phyloP scores from a whole-genome alignment of 2,888 invertebrate genomes.

The Harpalus rubripes region DNA sequence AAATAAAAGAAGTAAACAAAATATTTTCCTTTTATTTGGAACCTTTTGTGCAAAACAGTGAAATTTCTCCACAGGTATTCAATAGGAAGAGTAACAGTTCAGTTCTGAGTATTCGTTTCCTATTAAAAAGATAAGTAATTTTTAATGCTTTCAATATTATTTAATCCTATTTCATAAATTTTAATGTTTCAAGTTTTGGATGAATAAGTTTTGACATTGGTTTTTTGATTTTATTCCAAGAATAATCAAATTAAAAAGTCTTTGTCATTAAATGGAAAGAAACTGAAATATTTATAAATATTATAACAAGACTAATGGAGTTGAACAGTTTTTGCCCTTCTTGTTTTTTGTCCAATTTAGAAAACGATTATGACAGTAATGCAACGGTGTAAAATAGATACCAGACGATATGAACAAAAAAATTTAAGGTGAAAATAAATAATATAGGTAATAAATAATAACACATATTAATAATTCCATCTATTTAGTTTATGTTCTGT shows the following conservation, averaged over 20 bases:
- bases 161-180: neutral
- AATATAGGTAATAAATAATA: too few species aligned
- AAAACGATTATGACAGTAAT: slow-evolving; percentile 10
- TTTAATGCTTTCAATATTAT: neutral
- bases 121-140: neutral
- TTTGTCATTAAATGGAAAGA: neutral
- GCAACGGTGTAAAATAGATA: neutral
- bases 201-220: neutral
- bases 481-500: too few species aligned
- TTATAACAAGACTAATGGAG: neutral
- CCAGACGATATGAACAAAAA: neutral
- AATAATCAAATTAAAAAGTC: neutral
- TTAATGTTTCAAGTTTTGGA: neutral
- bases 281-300: neutral
- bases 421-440: neutral
- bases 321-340: neutral
- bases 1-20: slow-evolving; percentile 41
- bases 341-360: slow-evolving; percentile 4
- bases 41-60: slow-evolving; percentile 10
- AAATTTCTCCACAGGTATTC: slow-evolving; percentile 13
- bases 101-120: slow-evolving; percentile 36
- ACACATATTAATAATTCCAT: too few species aligned
- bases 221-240: neutral
- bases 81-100: slow-evolving; percentile 32
- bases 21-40: slow-evolving; percentile 16